These are phyloP conservation scores for Cylloceria caligata DNA, from an alignment of 2,888 invertebrate species.

Conservation along the genomic window DNA sequence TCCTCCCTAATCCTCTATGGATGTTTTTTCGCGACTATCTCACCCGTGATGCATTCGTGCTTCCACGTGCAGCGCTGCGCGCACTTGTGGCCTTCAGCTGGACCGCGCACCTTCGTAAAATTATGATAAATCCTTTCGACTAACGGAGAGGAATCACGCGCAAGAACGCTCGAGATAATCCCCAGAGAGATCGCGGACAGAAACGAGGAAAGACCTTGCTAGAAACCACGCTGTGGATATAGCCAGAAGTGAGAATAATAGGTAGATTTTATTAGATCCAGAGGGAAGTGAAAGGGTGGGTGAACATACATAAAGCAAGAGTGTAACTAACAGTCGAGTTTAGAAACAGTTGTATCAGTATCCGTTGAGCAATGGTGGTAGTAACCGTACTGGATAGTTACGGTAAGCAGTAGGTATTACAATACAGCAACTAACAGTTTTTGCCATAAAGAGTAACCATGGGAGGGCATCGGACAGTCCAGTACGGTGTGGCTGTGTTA, in stretches of 20 bases:
- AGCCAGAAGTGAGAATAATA: slow-evolving; percentile 10
- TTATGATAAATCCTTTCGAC: slow-evolving; percentile 67
- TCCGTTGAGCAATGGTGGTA: neutral
- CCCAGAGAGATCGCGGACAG: slow-evolving; percentile 35
- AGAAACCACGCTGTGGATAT: slow-evolving; percentile 32
- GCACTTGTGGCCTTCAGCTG: slow-evolving; percentile 29
- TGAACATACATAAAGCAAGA: slow-evolving; percentile 36
- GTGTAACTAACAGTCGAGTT: slow-evolving; percentile 19
- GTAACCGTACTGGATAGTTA: slow-evolving; percentile 6
- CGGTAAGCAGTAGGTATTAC: slow-evolving; percentile 30
- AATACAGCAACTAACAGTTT: slow-evolving; percentile 35
- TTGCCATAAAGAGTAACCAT: slow-evolving; percentile 49
- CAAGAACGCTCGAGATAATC: slow-evolving; percentile 50
- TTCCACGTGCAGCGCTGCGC: slow-evolving; percentile 11
- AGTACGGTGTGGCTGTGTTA: slow-evolving; percentile 20
- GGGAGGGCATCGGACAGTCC: neutral
- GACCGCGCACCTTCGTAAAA: slow-evolving; percentile 57
- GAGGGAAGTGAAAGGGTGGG: neutral
- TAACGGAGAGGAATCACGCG: slow-evolving; percentile 40
- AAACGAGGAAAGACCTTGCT: slow-evolving; percentile 25
- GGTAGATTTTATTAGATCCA: slow-evolving; percentile 32
- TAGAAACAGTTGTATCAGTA: slow-evolving; percentile 19
- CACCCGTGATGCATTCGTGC: slow-evolving; percentile 35
- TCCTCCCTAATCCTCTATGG: neutral
- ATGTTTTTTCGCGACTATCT: slow-evolving; percentile 24